A percentile compares a stretch with the other conserved stretches of the same genome.
phyloP scores from a whole-genome alignment of 2,888 invertebrate species.

The Drosophila siamana region DNA sequence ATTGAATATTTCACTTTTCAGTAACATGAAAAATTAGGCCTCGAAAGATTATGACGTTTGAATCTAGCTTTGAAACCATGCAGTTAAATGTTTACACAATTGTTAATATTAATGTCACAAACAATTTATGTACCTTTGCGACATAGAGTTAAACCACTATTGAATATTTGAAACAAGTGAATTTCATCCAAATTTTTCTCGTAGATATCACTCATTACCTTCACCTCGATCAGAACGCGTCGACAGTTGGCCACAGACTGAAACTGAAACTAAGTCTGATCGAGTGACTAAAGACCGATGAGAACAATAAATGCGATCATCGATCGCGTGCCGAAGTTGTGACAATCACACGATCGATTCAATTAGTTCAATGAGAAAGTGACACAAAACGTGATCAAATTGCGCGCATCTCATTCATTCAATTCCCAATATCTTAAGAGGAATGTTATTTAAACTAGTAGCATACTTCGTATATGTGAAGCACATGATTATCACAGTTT shows the following conservation, averaged over 20 bases:
- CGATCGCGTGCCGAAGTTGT: conserved; percentile 59
- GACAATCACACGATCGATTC: conserved; percentile 52
- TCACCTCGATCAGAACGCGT: conserved; percentile 32
- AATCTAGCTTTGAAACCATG: no score
- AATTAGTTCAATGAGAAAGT: conserved; percentile 55
- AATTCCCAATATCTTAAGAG: conserved; percentile 24
- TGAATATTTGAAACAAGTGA: conserved; percentile 1
- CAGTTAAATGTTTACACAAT: conserved; percentile 56
- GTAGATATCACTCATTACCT: not conserved
- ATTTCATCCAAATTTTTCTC: not conserved
- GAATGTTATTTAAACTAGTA: not conserved
- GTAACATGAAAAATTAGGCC: no score
- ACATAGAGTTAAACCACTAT: conserved; percentile 20
- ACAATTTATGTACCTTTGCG: conserved; percentile 20
- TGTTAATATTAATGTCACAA: conserved; percentile 40
- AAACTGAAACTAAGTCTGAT: not conserved
- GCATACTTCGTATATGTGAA: not conserved
- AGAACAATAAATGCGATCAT: conserved; percentile 12
- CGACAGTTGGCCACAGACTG: conserved; percentile 51
- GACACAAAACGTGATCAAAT: conserved; percentile 59
- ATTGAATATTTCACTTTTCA: no score
- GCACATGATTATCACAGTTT: not conserved
- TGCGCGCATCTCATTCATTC: conserved; percentile 16
- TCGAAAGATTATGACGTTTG: not conserved
- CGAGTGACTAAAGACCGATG: not conserved